phyloP scores from a whole-genome alignment of 2,113 vertebrate genomes.

The Otocyon megalotis region DNA sequence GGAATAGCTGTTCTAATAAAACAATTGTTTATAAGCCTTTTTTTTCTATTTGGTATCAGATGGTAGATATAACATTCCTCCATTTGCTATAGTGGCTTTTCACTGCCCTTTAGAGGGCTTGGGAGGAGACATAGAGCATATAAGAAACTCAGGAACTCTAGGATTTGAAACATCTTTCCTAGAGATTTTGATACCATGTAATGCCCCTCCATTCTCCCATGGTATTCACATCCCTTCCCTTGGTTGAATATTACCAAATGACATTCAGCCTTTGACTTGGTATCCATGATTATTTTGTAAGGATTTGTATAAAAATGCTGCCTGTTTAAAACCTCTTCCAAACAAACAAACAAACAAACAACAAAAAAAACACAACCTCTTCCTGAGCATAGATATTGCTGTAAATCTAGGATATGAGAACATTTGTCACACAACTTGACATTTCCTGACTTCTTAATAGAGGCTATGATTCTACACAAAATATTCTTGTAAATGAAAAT shows the following conservation, averaged over 20 bases:
- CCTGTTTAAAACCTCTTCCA: background rate
- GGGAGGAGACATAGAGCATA: background rate
- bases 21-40: background rate
- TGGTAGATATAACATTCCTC: background rate
- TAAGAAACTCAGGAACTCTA: conserved; percentile 33
- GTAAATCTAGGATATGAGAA: conserved; percentile 57
- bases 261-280: conserved; percentile 36
- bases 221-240: background rate
- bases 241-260: conserved; percentile 13
- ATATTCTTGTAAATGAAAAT: conserved; percentile 53
- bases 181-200: background rate
- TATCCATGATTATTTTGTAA: conserved; percentile 53
- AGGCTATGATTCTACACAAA: conserved; percentile 28
- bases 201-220: background rate
- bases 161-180: conserved; percentile 15
- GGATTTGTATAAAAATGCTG: conserved; percentile 47
- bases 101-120: background rate
- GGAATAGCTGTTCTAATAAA: background rate
- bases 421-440: conserved; percentile 51
- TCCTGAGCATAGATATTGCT: conserved; percentile 38
- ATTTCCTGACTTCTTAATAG: conserved; percentile 33
- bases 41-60: background rate
- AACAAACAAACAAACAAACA: no score
- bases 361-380: background rate
- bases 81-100: conserved; percentile 39